phyloP scores from a whole-genome alignment of 2,797 vertebrate species.

The Acropternis orthonyx region DNA sequence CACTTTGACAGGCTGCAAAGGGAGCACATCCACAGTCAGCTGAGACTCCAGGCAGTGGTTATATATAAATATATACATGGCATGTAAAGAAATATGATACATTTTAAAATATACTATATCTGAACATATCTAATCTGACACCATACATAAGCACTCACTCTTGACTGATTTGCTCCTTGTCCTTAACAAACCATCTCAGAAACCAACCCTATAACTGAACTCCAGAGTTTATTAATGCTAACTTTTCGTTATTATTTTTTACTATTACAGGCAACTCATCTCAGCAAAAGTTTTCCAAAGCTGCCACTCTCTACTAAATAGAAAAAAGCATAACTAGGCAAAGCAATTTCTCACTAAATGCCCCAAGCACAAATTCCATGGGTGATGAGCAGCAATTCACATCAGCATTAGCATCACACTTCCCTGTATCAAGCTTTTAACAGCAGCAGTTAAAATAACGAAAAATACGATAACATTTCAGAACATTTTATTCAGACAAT shows the following conservation, averaged over 20 bases:
- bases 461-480: neutral
- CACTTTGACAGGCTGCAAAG: conserved; percentile 86
- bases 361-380: neutral
- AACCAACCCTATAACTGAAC: neutral
- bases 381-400: neutral
- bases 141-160: neutral
- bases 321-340: neutral
- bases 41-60: neutral
- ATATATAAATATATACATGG: neutral
- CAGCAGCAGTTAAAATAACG: neutral
- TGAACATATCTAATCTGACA: neutral
- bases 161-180: neutral
- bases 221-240: neutral
- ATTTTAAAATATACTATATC: too few relatives aligned
- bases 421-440: neutral
- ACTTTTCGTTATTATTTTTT: neutral
- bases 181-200: neutral
- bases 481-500: neutral
- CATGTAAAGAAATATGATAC: neutral
- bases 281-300: neutral
- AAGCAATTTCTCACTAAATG: neutral
- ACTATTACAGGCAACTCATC: neutral
- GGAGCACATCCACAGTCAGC: neutral
- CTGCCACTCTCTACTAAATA: neutral
- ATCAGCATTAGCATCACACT: neutral